Evolutionary conservation across 2,113 vertebrate species (phyloP), one percentile per base, ranked within the genome.

Genomic region (Genyomyrus donnyi): DNA sequence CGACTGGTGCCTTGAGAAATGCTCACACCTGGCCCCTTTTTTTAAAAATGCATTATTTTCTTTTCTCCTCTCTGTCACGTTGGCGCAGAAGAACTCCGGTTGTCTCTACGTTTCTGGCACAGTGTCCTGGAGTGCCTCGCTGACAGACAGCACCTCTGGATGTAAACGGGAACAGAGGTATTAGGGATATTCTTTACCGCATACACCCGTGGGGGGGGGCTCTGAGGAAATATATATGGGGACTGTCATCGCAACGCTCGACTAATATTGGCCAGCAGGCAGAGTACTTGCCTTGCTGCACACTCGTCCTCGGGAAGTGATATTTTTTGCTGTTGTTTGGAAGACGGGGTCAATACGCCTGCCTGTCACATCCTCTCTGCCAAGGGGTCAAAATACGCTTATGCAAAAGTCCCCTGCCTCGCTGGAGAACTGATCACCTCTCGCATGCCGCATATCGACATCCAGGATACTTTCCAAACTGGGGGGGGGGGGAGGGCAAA

Each of bases 1-100:
- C 35, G 66, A 27, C 89, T 27, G 86, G 77, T 83, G 70, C 62
- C 50, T 49, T 89, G 80, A 85, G 52, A 85, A 85, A 85, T 35
- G 35, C 74, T 89, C 31, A 70, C 74, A 83, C 70, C 88, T 89
- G 88, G 48, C 50, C 48, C 31, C 39, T 17, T 19, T 35, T 87
- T 35, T 87, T 2, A 13, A 31, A 58, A 62, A n/a, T 5, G 10
- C 1, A 66, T 62, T 45, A 19, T 35, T 10, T 50, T 42, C 19
- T 87, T n/a, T 87, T 53, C 50, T 17, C 27, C 50, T 17, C 85
- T 39, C 49, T 87, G 84, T 53, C 77, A 84, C 48, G 21, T 49
- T 42, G 77, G 48, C 19, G n/a, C 27, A 80, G 46, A 53, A 89
- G 10, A 31, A 49, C 27, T 24, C 70, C 15, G 24, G 15, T 80